A percentile compares a stretch with the other conserved stretches of the same genome.
phyloP scores from a whole-genome alignment of 2,797 vertebrate genomes.

The Falco peregrinus region DNA sequence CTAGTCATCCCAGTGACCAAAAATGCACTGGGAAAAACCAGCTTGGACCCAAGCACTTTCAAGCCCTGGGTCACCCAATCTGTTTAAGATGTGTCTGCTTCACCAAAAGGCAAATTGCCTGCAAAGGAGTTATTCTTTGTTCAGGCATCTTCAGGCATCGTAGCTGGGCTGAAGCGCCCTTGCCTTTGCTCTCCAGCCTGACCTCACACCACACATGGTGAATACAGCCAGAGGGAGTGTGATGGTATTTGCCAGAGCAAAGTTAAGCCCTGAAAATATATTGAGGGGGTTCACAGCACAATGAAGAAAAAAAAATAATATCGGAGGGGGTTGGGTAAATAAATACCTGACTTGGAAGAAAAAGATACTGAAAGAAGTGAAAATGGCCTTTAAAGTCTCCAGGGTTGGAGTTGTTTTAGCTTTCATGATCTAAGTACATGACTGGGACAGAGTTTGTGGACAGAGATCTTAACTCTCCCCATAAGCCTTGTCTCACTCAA shows the following conservation, averaged over 20 bases:
- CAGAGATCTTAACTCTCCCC: neutral
- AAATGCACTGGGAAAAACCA: neutral
- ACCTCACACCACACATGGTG: accelerated
- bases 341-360: neutral
- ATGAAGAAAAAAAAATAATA: neutral
- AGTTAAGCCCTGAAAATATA: neutral
- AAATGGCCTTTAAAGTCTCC: neutral
- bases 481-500: neutral
- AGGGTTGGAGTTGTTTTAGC: neutral
- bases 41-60: neutral
- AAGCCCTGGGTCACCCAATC: neutral
- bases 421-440: neutral
- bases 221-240: neutral
- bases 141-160: neutral
- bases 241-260: neutral
- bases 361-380: neutral
- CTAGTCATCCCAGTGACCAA: neutral
- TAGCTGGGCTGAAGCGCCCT: neutral
- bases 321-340: neutral
- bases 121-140: neutral
- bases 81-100: neutral
- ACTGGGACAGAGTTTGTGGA: neutral
- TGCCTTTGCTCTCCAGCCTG: neutral
- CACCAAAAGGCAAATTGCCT: neutral
- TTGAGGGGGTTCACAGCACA: neutral